Conservation (phyloP, 1,140 invertebrate genomes). For the Bombus confusus region DNA sequence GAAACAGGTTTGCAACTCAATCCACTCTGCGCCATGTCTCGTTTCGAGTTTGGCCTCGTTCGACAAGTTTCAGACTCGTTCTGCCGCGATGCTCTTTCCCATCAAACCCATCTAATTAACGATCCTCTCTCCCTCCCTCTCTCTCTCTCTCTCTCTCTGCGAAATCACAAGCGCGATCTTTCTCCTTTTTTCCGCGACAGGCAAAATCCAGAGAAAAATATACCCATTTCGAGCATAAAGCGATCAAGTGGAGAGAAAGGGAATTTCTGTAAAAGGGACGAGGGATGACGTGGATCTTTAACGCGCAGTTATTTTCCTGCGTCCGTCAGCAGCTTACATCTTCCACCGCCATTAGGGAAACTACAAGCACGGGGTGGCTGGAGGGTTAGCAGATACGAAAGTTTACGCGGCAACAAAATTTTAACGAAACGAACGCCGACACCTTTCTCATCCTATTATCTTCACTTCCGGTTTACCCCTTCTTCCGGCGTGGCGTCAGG, state of each 20-base stretch:
- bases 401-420: conserved; percentile 57
- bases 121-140: too few relatives aligned
- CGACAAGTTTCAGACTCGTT: conserved; percentile 12
- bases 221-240: too few relatives aligned
- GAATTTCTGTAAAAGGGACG: neutral
- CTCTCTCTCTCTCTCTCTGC: neutral
- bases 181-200: neutral
- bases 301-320: conserved; percentile 12
- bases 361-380: neutral
- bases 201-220: neutral
- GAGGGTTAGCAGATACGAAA: conserved; percentile 23
- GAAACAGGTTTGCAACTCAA: conserved; percentile 29
- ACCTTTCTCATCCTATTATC: conserved; percentile 52
- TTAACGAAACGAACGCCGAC: conserved; percentile 50
- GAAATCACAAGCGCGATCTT: neutral
- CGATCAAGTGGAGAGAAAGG: too few relatives aligned
- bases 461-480: conserved; percentile 6
- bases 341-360: conserved; percentile 26
- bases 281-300: neutral
- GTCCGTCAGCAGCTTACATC: conserved; percentile 34
- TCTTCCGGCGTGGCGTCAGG: neutral
- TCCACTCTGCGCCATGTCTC: conserved; percentile 1
- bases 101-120: conserved; percentile 34
- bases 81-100: conserved; percentile 22
- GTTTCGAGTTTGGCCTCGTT: conserved; percentile 23